Evolutionary conservation across 2,113 vertebrate species (phyloP).

Genomic region (Condylura cristata): DNA sequence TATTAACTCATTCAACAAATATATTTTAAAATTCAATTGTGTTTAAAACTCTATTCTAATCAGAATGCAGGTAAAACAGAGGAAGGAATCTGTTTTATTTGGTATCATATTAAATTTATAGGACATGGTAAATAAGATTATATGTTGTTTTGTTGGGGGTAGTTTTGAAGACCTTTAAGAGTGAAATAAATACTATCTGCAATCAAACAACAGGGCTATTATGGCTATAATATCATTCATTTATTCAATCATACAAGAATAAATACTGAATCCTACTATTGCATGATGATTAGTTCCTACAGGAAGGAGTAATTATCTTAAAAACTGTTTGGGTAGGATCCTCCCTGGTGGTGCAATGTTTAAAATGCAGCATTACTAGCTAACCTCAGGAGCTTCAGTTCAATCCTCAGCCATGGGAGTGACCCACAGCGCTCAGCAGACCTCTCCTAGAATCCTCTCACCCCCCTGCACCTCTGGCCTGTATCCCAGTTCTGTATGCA

Average conservation of each 20-base stretch:
- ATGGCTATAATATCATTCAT: neutral
- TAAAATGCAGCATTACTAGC: too few species aligned
- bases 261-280: neutral
- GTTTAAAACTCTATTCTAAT: neutral
- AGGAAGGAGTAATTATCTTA: conserved; percentile 15
- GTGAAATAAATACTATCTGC: conserved; percentile 3
- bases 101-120: neutral
- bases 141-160: neutral
- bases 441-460: too few species aligned
- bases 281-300: neutral
- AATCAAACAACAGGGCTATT: neutral
- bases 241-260: neutral
- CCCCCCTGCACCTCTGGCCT: too few species aligned
- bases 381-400: too few species aligned
- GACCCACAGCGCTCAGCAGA: too few species aligned
- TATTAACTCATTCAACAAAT: conserved; percentile 52
- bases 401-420: too few species aligned
- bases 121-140: neutral
- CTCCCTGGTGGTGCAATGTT: too few species aligned
- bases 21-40: conserved; percentile 11
- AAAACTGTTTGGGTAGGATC: neutral
- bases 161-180: neutral
- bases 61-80: too few species aligned
- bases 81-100: neutral
- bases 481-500: too few species aligned